These are phyloP conservation scores for Caenorhabditis uteleia DNA, from an alignment of 2,888 invertebrate species.

Conservation along the genomic window DNA sequence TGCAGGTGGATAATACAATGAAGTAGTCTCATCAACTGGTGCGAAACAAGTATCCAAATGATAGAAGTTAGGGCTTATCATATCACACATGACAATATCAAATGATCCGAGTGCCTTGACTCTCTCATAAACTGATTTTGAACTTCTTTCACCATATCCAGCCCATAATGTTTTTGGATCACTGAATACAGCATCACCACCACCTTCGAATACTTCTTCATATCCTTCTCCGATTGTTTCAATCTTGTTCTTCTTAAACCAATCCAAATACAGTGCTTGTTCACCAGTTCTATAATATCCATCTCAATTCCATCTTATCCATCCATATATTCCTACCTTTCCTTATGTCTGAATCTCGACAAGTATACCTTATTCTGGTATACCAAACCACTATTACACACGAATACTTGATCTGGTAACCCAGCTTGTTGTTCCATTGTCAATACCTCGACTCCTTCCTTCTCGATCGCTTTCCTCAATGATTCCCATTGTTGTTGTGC, in stretches of 20 bases:
- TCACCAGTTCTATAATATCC: constrained; percentile 57
- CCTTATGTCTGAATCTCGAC: constrained; percentile 66
- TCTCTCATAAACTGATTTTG: constrained; percentile 60
- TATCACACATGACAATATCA: constrained; percentile 62
- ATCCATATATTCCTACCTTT: constrained; percentile 42
- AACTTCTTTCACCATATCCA: constrained; percentile 64
- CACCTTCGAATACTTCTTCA: constrained; percentile 65
- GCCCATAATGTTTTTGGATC: constrained; percentile 65
- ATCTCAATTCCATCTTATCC: background rate
- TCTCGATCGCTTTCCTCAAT: constrained; percentile 63
- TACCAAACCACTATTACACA: constrained; percentile 68
- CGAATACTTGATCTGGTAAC: constrained; percentile 69
- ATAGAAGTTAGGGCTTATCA: constrained; percentile 64
- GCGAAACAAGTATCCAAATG: constrained; percentile 69
- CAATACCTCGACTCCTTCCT: constrained; percentile 63
- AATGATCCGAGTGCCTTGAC: constrained; percentile 59
- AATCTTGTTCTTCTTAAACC: constrained; percentile 65
- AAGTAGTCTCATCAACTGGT: constrained; percentile 62
- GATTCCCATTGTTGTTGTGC: constrained; percentile 63
- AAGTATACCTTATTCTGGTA: constrained; percentile 65
- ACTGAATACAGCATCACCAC: constrained; percentile 69
- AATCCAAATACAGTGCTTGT: constrained; percentile 63
- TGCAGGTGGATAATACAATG: constrained; percentile 66
- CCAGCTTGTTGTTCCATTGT: constrained; percentile 62
- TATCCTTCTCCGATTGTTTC: constrained; percentile 61